Evolutionary conservation across 92 coral and sea anemone species (phyloP), one percentile per base, ranked within the genome.

Genomic region (Siderastrea siderea): DNA sequence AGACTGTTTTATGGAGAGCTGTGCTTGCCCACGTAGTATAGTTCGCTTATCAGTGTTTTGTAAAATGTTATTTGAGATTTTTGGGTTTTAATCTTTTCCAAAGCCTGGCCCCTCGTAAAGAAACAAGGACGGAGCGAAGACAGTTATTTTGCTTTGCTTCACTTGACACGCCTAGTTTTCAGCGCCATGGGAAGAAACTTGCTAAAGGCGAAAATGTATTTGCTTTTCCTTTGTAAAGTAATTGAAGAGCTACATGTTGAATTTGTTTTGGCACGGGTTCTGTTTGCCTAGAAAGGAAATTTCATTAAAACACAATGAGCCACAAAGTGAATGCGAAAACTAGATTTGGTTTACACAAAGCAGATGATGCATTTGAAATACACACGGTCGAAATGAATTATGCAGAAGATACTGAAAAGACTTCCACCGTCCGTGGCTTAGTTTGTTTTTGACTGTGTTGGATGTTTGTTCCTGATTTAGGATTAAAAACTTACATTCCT

Each of bases 151-250:
- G 46, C 13, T 67, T 7, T 43, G 1, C 12, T 7, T 67, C 3
- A 10, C 38, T 67, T 9, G 77, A 64, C 59, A 63, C 16, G 54
- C n/a, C 6, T 8, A 50, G 38, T 71, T 2, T 54, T 14, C 13
- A 67, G 49, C 19, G 50, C 43, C 51, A 65, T 48, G 61, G 3
- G 13, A 11, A 3, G 7, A 14, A 72, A 14, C 59, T 15, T 47
- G 26, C 26, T 19, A 44, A 12, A 72, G 17, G 17, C 47, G 13
- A 58, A 14, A 11, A 0, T 13, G 52, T 67, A 49, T 81, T 81
- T 81, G 85, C 85, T 81, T 69, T 81, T 81, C 38, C 16, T 65
- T n/a, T 81, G 63, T 54, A 68, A 69, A 44, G 44, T 53, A 69
- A 81, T 81, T 54, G 54, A 44, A 11, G 50, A 13, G 5, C 66